phyloP scores from a whole-genome alignment of 1,140 invertebrate species.

The Drosophila rhopaloa region DNA sequence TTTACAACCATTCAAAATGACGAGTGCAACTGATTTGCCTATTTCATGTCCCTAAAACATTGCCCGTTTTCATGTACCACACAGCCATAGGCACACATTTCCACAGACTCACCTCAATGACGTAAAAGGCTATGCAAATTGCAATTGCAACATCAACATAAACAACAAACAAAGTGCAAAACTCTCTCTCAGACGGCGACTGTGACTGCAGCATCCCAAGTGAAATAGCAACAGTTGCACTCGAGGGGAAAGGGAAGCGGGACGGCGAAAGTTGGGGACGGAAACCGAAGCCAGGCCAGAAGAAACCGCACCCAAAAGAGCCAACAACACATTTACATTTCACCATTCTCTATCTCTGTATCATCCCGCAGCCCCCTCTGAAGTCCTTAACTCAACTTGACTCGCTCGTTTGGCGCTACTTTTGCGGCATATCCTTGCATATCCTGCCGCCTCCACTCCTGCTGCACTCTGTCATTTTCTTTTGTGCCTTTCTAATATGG shows the following conservation, averaged over 20 bases:
- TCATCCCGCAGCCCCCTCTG: neutral
- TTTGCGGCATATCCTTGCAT: conserved; percentile 59
- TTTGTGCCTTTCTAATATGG: conserved; percentile 55
- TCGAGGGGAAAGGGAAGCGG: conserved; percentile 10
- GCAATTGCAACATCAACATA: conserved; percentile 46
- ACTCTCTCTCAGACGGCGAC: conserved; percentile 19
- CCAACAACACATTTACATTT: conserved; percentile 48
- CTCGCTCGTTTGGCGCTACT: conserved; percentile 70
- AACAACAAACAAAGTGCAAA: conserved; percentile 43
- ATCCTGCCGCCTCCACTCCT: conserved; percentile 8
- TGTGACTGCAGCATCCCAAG: conserved; percentile 19
- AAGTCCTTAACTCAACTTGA: conserved; percentile 57
- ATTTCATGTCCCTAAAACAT: conserved; percentile 3
- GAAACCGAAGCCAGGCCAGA: conserved; percentile 10
- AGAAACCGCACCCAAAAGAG: conserved; percentile 50
- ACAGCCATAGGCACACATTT: conserved; percentile 8
- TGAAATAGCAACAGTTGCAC: conserved; percentile 53
- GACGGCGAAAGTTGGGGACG: conserved; percentile 4
- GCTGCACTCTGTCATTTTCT: conserved; percentile 47
- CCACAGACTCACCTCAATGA: conserved; percentile 29
- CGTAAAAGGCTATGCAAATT: conserved; percentile 48
- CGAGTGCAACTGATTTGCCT: conserved; percentile 13
- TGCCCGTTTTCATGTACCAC: neutral
- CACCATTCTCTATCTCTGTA: conserved; percentile 11
- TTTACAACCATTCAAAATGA: neutral